phyloP scores from a whole-genome alignment of 2,888 invertebrate species.

The Dryocosmus kuriphilus region DNA sequence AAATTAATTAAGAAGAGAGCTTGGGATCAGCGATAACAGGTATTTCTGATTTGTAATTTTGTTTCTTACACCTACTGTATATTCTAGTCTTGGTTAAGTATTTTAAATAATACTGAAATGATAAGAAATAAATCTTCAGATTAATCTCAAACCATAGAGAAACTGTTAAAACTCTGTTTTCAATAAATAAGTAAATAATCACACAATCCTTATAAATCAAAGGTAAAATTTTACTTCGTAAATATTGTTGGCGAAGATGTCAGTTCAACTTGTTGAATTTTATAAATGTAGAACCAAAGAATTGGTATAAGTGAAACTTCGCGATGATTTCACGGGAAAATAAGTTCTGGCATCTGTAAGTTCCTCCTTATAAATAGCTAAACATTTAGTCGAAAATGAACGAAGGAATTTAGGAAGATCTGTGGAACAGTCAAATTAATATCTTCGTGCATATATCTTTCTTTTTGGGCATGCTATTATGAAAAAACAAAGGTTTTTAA shows the following conservation, averaged over 20 bases:
- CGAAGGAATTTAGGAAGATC: no score
- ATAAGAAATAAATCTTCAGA: neutral
- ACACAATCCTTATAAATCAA: neutral
- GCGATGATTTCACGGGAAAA: no score
- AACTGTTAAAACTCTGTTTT: neutral
- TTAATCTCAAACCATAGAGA: neutral
- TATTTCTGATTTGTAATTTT: neutral
- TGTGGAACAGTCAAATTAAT: no score
- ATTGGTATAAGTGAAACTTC: no score
- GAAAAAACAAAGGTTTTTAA: no score
- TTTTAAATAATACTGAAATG: neutral
- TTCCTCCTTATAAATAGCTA: neutral
- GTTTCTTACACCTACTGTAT: neutral
- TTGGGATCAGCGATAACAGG: neutral
- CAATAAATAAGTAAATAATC: neutral
- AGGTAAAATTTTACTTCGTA: neutral
- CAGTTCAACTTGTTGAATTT: neutral
- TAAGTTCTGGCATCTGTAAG: no score
- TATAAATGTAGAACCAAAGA: constrained; percentile 3
- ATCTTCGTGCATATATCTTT: no score
- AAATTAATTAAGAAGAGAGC: neutral
- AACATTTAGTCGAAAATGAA: neutral
- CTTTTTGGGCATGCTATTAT: no score
- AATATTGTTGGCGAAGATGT: neutral
- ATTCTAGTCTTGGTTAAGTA: neutral